Evolutionary conservation across 1,140 invertebrate genomes (phyloP).

Genomic region (Spodoptera frugiperda): DNA sequence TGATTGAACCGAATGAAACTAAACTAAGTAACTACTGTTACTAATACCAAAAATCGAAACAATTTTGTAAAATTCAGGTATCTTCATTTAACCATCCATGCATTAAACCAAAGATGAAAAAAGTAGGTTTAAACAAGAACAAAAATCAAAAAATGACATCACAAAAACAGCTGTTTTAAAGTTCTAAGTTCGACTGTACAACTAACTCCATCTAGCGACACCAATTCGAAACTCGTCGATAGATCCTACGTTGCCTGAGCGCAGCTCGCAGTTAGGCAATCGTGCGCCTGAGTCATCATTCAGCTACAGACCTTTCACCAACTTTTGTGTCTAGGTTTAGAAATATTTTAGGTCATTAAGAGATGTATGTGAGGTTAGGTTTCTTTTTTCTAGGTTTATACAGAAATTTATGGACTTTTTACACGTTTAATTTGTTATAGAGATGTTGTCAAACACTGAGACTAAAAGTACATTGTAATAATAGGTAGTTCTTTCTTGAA

Average conservation of each 20-base stretch:
- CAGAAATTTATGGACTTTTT: too few species aligned
- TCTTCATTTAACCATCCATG: too few species aligned
- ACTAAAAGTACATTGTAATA: too few species aligned
- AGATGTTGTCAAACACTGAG: too few species aligned
- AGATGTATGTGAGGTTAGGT: neutral
- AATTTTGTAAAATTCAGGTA: too few species aligned
- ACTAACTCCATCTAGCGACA: constrained; percentile 34
- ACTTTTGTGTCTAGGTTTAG: constrained; percentile 31
- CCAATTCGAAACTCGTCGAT: constrained; percentile 11
- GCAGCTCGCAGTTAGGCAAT: constrained; percentile 9
- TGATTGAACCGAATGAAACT: too few species aligned
- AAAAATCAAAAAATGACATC: neutral
- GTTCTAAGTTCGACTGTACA: neutral
- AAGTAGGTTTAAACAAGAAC: neutral
- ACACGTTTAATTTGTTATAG: too few species aligned
- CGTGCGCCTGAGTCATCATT: constrained; percentile 31
- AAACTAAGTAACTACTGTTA: too few species aligned
- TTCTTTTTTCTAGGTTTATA: neutral
- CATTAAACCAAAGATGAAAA: neutral
- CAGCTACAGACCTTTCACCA: constrained; percentile 29
- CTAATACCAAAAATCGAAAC: too few species aligned
- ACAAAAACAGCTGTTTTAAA: neutral
- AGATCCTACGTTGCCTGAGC: constrained; percentile 8
- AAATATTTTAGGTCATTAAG: neutral
- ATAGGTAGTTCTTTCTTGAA: too few species aligned